These are phyloP conservation scores for Erebia epiphron DNA, from an alignment of 2,888 invertebrate genomes.

Conservation along the genomic window DNA sequence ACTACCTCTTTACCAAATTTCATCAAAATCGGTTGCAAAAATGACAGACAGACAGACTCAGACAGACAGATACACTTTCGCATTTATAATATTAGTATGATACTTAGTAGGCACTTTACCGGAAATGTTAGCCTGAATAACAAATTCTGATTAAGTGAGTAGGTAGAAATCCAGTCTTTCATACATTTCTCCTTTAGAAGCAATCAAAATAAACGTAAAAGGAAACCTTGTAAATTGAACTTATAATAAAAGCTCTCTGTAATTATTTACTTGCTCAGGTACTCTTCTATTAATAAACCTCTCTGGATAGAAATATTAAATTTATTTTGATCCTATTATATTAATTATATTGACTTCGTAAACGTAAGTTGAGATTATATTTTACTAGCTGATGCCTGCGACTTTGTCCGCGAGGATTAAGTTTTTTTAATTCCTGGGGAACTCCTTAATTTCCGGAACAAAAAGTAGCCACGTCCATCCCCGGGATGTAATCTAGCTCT, in stretches of 20 bases:
- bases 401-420: too few relatives aligned
- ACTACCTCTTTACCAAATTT: too few relatives aligned
- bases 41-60: too few relatives aligned
- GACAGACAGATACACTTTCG: too few relatives aligned
- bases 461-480: too few relatives aligned
- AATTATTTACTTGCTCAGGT: conserved; percentile 7
- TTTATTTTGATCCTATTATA: neutral
- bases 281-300: conserved; percentile 1
- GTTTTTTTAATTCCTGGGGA: too few relatives aligned
- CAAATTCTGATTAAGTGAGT: neutral
- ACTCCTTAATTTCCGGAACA: too few relatives aligned
- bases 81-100: too few relatives aligned
- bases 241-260: conserved; percentile 4
- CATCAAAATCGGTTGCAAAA: too few relatives aligned
- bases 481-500: too few relatives aligned
- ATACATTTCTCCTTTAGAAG: neutral
- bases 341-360: neutral
- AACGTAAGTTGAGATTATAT: neutral
- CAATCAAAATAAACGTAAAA: conserved; percentile 10
- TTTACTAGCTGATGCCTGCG: too few relatives aligned
- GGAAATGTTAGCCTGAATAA: neutral
- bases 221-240: conserved; percentile 10
- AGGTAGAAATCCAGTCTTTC: neutral
- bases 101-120: neutral
- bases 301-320: neutral